phyloP scores from a whole-genome alignment of 2,113 vertebrate species.

The Grallaria varia region DNA sequence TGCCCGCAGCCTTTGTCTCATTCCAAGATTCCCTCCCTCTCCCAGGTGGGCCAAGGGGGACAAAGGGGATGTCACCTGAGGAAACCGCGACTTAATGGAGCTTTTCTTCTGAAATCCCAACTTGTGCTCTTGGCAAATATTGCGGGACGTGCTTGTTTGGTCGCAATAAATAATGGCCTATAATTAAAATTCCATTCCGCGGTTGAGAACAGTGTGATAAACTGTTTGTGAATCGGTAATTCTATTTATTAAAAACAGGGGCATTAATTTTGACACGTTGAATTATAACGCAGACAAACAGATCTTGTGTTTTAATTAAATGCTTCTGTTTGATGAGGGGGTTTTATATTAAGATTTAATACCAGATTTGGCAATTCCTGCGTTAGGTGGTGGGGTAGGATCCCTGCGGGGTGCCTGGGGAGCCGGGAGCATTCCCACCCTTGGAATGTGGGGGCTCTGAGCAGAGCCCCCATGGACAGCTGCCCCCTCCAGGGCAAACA shows the following conservation, averaged over 20 bases:
- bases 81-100: neutral
- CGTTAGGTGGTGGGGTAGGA: neutral
- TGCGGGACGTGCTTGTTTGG: neutral
- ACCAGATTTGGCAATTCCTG: neutral
- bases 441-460: neutral
- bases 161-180: slow-evolving; percentile 66
- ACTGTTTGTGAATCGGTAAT: slow-evolving; percentile 74
- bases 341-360: slow-evolving; percentile 64
- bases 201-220: slow-evolving; percentile 68
- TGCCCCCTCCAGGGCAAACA: neutral
- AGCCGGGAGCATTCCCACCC: neutral
- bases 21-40: neutral
- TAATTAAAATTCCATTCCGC: slow-evolving; percentile 73
- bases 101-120: slow-evolving; percentile 40
- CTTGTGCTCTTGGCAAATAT: slow-evolving; percentile 32
- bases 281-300: slow-evolving; percentile 75
- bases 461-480: neutral
- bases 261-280: slow-evolving; percentile 75
- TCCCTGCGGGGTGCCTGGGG: neutral
- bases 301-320: slow-evolving; percentile 77
- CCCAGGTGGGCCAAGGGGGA: slow-evolving; percentile 46
- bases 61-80: slow-evolving; percentile 3
- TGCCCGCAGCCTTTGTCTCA: slow-evolving; percentile 10
- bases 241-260: slow-evolving; percentile 80
- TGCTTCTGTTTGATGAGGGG: slow-evolving; percentile 65